Evolutionary conservation across 1,140 invertebrate species (phyloP).

Genomic region (Laodelphax striatellus): DNA sequence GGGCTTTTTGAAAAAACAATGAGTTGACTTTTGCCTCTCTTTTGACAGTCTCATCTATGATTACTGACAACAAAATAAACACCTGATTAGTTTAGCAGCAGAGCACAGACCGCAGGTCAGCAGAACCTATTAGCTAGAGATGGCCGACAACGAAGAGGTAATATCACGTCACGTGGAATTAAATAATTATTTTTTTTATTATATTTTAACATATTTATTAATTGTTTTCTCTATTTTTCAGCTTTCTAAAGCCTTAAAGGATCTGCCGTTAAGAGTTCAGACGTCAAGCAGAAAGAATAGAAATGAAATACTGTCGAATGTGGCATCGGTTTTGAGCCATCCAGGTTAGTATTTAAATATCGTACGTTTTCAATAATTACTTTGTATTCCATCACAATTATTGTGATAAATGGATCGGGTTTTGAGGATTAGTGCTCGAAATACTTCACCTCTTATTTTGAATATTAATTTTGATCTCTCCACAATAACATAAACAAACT

Average conservation of each 20-base stretch:
- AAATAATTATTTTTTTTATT: neutral
- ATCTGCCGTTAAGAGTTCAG: slow-evolving; percentile 66
- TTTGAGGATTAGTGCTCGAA: slow-evolving; percentile 9
- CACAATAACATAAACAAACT: neutral
- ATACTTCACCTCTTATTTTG: slow-evolving; percentile 20
- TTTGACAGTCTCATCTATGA: no score
- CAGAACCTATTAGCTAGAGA: neutral
- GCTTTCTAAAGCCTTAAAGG: slow-evolving; percentile 61
- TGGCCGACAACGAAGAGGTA: slow-evolving; percentile 16
- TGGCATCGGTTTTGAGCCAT: slow-evolving; percentile 56
- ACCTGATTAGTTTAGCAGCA: no score
- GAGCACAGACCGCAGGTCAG: no score
- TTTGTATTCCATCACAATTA: slow-evolving; percentile 13
- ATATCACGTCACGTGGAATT: slow-evolving; percentile 10
- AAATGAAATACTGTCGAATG: slow-evolving; percentile 53
- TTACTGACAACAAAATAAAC: no score
- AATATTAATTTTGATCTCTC: slow-evolving; percentile 10
- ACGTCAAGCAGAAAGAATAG: slow-evolving; percentile 63
- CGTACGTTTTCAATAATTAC: slow-evolving; percentile 8
- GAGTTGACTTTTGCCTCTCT: no score
- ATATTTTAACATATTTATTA: neutral
- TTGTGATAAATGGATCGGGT: neutral
- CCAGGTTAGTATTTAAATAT: slow-evolving; percentile 44
- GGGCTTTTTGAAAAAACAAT: no score
- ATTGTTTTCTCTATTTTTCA: slow-evolving; percentile 32